Conservation (phyloP, 2,888 invertebrate genomes). For the Hydraecia micacea region DNA sequence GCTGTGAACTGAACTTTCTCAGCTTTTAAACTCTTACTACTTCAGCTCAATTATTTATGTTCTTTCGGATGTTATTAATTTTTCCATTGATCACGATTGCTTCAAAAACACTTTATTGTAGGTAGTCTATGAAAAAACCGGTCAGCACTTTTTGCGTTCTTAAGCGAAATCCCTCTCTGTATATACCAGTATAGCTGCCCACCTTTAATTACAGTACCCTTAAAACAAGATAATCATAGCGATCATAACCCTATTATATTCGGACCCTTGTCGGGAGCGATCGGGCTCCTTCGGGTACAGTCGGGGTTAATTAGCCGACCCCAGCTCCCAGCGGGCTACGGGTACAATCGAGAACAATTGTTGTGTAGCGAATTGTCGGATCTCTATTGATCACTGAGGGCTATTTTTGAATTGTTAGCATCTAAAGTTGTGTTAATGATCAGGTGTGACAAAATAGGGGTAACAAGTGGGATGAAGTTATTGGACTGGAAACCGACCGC, state of each 20-base stretch:
- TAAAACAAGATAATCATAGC: conserved; percentile 57
- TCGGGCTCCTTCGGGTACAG: conserved; percentile 62
- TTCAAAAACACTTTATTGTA: not conserved
- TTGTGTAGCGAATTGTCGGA: conserved; percentile 34
- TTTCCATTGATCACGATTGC: not conserved
- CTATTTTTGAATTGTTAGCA: conserved; percentile 6
- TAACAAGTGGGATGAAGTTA: not conserved
- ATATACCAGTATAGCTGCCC: conserved; percentile 5
- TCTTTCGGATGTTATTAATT: not conserved
- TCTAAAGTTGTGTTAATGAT: not conserved
- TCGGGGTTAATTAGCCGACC: conserved; percentile 78
- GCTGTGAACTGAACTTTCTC: not conserved
- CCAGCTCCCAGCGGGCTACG: conserved; percentile 50
- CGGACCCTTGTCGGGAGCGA: conserved; percentile 34
- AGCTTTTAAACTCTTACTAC: not conserved
- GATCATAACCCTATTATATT: conserved; percentile 60
- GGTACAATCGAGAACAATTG: conserved; percentile 44
- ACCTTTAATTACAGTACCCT: conserved; percentile 50
- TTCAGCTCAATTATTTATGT: not conserved
- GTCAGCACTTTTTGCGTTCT: not conserved
- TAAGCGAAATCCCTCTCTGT: conserved; percentile 2
- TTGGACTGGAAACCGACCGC: not conserved
- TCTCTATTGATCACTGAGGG: conserved; percentile 42
- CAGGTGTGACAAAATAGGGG: not conserved
- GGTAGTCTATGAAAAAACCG: too few species aligned